Conservation (phyloP, 2,888 invertebrate genomes). For the Polietes domitor region DNA sequence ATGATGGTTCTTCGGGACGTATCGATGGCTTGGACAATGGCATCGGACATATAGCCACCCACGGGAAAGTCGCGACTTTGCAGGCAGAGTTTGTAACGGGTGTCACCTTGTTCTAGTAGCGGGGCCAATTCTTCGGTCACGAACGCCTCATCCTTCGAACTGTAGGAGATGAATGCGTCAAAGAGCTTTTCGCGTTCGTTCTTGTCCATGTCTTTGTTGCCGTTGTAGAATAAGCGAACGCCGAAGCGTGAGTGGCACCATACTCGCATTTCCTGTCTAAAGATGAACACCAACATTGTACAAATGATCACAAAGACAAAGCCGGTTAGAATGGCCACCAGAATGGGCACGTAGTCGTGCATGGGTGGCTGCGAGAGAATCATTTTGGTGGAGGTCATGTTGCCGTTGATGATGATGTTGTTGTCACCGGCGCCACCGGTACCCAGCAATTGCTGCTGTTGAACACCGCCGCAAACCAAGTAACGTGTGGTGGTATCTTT, state of each 20-base stretch:
- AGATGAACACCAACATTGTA: conserved; percentile 89
- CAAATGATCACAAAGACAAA: conserved; percentile 89
- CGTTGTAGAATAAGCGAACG: conserved; percentile 89
- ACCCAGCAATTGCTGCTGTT: conserved; percentile 70
- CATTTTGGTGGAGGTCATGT: conserved; percentile 86
- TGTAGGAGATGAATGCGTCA: conserved; percentile 97
- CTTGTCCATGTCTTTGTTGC: conserved; percentile 88
- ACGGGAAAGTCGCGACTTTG: conserved; percentile 96
- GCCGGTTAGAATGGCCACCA: conserved; percentile 89
- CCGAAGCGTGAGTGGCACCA: conserved; percentile 94
- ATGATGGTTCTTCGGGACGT: conserved; percentile 94
- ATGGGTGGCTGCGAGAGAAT: conserved; percentile 82
- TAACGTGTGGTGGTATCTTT: conserved; percentile 69
- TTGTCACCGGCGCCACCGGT: conserved; percentile 65
- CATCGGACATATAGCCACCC: conserved; percentile 94
- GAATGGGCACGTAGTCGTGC: conserved; percentile 90
- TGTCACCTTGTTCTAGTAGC: conserved; percentile 90
- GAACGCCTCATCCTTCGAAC: conserved; percentile 94
- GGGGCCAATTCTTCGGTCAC: conserved; percentile 94
- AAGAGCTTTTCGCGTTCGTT: conserved; percentile 93
- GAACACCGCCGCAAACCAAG: conserved; percentile 74
- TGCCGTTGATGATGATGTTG: conserved; percentile 81
- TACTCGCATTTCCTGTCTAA: conserved; percentile 90
- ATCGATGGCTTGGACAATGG: conserved; percentile 95
- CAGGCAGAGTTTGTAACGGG: conserved; percentile 92